These are phyloP conservation scores for Poliocrania exsul DNA, from an alignment of 2,797 vertebrate species.

Conservation along the genomic window DNA sequence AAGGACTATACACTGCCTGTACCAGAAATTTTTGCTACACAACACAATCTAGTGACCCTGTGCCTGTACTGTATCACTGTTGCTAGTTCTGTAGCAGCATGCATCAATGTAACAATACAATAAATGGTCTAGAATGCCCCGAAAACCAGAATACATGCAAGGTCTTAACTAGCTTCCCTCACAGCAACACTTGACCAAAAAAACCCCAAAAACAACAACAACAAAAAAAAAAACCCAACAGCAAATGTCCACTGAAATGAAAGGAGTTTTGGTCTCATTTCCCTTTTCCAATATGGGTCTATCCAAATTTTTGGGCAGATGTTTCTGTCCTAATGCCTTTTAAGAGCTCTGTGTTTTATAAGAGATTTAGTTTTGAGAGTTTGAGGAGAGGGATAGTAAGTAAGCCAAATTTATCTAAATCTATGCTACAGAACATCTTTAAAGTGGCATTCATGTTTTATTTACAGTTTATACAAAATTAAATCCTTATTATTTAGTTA, in stretches of 20 bases:
- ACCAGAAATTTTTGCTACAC: not conserved
- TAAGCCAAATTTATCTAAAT: not conserved
- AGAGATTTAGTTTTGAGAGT: conserved; percentile 32
- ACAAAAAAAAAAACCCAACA: not conserved
- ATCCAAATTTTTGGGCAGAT: conserved; percentile 60
- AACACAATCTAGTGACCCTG: not conserved
- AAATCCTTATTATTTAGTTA: not conserved
- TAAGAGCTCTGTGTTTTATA: conserved; percentile 33
- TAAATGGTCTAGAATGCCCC: not conserved
- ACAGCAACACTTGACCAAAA: not conserved
- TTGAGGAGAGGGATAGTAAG: not conserved
- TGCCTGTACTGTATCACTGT: not conserved
- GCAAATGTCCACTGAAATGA: conserved; percentile 51
- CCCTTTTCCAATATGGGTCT: conserved; percentile 38
- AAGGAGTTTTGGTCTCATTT: conserved; percentile 47
- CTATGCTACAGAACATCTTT: not conserved
- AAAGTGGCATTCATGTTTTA: not conserved
- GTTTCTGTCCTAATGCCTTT: conserved; percentile 27
- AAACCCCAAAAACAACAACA: not conserved
- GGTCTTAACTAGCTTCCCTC: not conserved
- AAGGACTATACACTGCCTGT: not conserved
- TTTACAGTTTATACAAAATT: not conserved
- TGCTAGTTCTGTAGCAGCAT: not conserved
- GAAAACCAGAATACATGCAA: not conserved
- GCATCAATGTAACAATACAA: not conserved